These are phyloP conservation scores for Macrochelys suwanniensis DNA, from an alignment of 2,797 vertebrate genomes.

Conservation along the genomic window DNA sequence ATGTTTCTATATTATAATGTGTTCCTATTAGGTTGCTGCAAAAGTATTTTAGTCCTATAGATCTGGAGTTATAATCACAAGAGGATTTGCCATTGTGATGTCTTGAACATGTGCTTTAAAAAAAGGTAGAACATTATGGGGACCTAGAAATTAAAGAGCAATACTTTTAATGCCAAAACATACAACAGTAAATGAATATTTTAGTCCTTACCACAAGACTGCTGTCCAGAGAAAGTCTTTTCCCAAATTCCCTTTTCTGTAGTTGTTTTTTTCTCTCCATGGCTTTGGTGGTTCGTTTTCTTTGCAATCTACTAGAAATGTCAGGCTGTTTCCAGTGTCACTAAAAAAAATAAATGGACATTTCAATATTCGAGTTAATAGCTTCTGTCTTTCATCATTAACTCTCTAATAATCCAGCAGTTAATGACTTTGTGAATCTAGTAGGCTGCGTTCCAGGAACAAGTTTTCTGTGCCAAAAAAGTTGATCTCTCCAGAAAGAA, in stretches of 20 bases:
- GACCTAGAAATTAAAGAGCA: slow-evolving; percentile 52
- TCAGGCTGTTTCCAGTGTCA: slow-evolving; percentile 68
- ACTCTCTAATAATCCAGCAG: slow-evolving; percentile 77
- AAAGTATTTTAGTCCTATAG: not conserved
- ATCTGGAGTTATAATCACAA: not conserved
- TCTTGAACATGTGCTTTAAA: slow-evolving; percentile 45
- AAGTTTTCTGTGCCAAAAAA: slow-evolving; percentile 54
- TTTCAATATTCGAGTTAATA: slow-evolving; percentile 65
- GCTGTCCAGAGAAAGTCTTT: slow-evolving; percentile 87
- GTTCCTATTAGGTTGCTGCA: not conserved
- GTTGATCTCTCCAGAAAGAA: slow-evolving; percentile 46
- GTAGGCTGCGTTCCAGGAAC: slow-evolving; percentile 58
- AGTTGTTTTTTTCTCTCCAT: slow-evolving; percentile 84
- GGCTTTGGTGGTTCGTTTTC: slow-evolving; percentile 75
- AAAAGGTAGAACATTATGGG: slow-evolving; percentile 13
- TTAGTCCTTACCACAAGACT: slow-evolving; percentile 87
- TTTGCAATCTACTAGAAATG: slow-evolving; percentile 64
- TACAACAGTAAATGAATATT: slow-evolving; percentile 69
- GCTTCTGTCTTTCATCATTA: slow-evolving; percentile 72
- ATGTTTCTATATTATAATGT: not conserved
- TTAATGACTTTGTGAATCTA: slow-evolving; percentile 71
- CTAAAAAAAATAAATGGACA: slow-evolving; percentile 65
- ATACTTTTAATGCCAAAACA: slow-evolving; percentile 60
- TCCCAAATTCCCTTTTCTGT: slow-evolving; percentile 85
- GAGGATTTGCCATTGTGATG: slow-evolving; percentile 12